Evolutionary conservation across 2,797 vertebrate genomes (phyloP).

Genomic region (Melanotaenia pygmaea): DNA sequence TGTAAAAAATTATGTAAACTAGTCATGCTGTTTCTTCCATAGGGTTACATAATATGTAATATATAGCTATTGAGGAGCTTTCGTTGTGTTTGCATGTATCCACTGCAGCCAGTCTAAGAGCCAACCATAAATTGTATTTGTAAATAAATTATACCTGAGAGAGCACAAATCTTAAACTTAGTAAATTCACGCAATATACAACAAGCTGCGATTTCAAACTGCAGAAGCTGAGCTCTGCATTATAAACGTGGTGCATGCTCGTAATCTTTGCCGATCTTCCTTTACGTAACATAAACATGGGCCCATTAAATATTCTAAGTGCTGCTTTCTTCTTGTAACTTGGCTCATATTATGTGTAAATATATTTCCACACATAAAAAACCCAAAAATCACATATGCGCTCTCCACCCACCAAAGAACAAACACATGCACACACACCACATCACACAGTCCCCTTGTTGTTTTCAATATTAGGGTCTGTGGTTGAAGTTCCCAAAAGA

Average conservation of each 20-base stretch:
- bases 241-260: neutral
- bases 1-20: too few relatives aligned
- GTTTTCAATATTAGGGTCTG: conserved; percentile 33
- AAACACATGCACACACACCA: conserved; percentile 45
- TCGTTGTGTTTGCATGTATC: conserved; percentile 4
- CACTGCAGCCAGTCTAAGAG: conserved; percentile 19
- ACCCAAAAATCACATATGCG: conserved; percentile 27
- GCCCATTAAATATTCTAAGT: conserved; percentile 22
- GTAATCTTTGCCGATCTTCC: neutral
- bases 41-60: neutral
- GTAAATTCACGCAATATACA: conserved; percentile 1
- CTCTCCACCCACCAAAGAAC: conserved; percentile 23
- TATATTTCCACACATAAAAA: conserved; percentile 17
- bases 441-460: conserved; percentile 52
- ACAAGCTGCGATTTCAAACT: neutral
- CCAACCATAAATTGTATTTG: conserved; percentile 19
- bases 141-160: conserved; percentile 44
- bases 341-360: conserved; percentile 28
- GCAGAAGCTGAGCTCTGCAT: neutral
- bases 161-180: conserved; percentile 7
- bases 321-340: conserved; percentile 2
- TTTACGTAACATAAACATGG: conserved; percentile 10
- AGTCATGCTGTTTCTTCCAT: neutral
- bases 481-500: conserved; percentile 35
- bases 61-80: conserved; percentile 5